A percentile compares a stretch with the other conserved stretches of the same genome.
phyloP scores from a whole-genome alignment of 2,888 invertebrate genomes.

The Diarsia rubi region DNA sequence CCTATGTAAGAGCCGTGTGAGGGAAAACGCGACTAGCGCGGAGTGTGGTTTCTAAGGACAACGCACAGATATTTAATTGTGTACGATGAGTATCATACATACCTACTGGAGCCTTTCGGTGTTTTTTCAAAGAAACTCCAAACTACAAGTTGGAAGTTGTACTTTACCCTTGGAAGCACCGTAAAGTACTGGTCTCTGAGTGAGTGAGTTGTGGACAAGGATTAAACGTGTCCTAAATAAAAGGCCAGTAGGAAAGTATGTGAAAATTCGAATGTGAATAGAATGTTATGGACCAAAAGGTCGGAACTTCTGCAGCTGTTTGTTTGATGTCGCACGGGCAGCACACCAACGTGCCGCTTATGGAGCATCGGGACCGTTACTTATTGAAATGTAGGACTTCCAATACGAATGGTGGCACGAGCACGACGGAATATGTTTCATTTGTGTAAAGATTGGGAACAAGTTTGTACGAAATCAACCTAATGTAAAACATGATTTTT shows the following conservation, averaged over 20 bases:
- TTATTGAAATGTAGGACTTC: slow-evolving; percentile 35
- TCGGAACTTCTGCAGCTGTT: slow-evolving; percentile 20
- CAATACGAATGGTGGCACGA: slow-evolving; percentile 14
- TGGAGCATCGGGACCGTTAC: slow-evolving; percentile 37
- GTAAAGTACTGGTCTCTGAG: background rate
- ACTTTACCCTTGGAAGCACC: background rate
- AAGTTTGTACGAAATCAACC: background rate
- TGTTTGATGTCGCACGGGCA: background rate
- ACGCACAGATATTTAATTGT: background rate
- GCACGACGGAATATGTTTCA: background rate
- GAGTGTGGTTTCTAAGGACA: background rate
- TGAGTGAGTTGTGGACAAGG: background rate
- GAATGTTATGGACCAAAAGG: background rate
- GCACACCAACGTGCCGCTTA: slow-evolving; percentile 2
- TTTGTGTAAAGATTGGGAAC: background rate
- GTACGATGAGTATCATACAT: too few relatives aligned
- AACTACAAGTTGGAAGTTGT: background rate
- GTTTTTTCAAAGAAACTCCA: background rate
- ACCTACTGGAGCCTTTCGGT: background rate
- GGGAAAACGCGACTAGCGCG: background rate
- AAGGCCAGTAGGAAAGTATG: too few relatives aligned
- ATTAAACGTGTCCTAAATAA: background rate
- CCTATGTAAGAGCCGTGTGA: too few relatives aligned
- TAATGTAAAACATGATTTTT: background rate
- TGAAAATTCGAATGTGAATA: background rate